These are phyloP conservation scores for Poecile montanus DNA, from an alignment of 2,797 vertebrate genomes.

Conservation along the genomic window DNA sequence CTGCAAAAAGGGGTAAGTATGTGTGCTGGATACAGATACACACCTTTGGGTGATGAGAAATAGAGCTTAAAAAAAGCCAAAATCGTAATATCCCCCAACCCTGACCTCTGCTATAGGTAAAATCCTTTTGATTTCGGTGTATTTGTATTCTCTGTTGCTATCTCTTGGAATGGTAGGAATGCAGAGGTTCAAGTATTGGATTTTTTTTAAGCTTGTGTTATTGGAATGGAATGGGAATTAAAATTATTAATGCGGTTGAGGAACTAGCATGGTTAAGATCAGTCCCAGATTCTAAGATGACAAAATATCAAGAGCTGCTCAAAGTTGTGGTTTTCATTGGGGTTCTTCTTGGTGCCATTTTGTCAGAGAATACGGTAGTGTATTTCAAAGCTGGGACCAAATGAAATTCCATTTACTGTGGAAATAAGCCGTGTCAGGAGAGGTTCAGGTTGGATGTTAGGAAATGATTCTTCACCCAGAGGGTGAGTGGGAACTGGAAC, in stretches of 20 bases:
- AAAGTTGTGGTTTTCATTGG: not conserved
- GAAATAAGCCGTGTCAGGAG: not conserved
- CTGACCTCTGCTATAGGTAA: not conserved
- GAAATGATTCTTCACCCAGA: not conserved
- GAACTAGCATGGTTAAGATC: not conserved
- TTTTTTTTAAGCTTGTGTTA: not conserved
- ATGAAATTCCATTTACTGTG: not conserved
- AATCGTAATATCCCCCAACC: not conserved
- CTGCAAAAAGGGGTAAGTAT: not conserved
- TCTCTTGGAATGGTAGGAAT: not conserved
- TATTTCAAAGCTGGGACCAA: not conserved
- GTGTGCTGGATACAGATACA: not conserved
- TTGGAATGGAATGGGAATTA: not conserved
- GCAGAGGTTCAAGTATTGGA: not conserved
- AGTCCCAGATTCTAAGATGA: not conserved
- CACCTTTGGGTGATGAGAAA: accelerated
- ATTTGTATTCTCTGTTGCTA: not conserved
- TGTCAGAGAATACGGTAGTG: not conserved
- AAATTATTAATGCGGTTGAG: not conserved
- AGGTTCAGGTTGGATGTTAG: not conserved
- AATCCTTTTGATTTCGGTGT: not conserved
- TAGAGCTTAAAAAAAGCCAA: not conserved
- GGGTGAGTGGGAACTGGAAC: not conserved
- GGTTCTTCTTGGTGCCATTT: not conserved
- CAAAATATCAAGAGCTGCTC: not conserved